Base-by-base conservation (phyloP, 1,140 invertebrate genomes). In the Calycopis cecrops region DNA sequence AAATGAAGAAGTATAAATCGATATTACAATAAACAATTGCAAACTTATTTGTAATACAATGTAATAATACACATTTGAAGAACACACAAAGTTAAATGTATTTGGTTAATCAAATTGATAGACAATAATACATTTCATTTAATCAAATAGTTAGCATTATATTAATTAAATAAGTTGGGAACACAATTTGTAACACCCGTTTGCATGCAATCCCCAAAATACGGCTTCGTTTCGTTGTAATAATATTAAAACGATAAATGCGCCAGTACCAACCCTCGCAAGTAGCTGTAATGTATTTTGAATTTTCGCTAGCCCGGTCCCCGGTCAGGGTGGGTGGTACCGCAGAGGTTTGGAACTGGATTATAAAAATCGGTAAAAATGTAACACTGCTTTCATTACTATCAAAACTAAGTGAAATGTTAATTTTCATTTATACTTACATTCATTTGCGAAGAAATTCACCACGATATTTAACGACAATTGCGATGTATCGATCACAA, bases 361-460 rank as follows among this genome's bases (percentile, higher is more conserved):
- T 44, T 44, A 50, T 34, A 50, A 44, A 53, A n/a, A 33, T 42
- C 9, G 18, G 1, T 16, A 34, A 33, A 33, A 9, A 33, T 44
- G 14, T 4, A 44, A 17, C 17, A 9, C 0, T 16, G 14, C n/a
- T 14, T 17, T 16, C 12, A 17, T 9, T 44, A 9, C 2, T 7
- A 16, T 9, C 12, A 7, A 16, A 44, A 44, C 12, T 55, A 53
- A 67, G 50, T 49, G 55, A 51, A 12, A n/a, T n/a, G n/a, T n/a
- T n/a, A n/a, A 62, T 48, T 77, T 73, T 80, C 63, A 81, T 79
- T 79, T 59, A 77, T 76, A 78, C 79, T 64, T 84, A 85, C 82
- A 75, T 66, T 66, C 70, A 68, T 53, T 57, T 71, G 57, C 21
- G 64, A 71, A 69, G 57, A 75, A 74, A 66, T 56, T 67, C 55